phyloP scores from a whole-genome alignment of 2,888 invertebrate species.

The Galerucella pusilla region DNA sequence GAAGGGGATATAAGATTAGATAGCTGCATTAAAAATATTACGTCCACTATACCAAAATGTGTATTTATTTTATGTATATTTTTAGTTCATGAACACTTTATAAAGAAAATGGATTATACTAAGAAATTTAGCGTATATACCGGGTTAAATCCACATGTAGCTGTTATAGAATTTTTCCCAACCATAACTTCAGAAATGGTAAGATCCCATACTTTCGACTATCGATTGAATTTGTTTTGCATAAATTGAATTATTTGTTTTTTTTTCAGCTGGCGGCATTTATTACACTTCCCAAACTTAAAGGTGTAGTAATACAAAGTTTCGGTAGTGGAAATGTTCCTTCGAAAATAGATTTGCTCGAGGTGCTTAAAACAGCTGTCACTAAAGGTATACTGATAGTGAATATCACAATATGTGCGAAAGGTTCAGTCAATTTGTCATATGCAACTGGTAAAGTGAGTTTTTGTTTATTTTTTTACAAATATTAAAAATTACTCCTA shows the following conservation, averaged over 20 bases:
- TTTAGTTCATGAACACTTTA: slow-evolving; percentile 47
- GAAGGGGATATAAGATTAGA: too few relatives aligned
- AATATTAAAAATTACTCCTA: too few relatives aligned
- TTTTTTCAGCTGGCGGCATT: slow-evolving; percentile 71
- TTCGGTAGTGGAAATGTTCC: slow-evolving; percentile 97
- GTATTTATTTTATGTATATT: slow-evolving; percentile 14
- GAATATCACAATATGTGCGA: slow-evolving; percentile 91
- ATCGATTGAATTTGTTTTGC: not conserved
- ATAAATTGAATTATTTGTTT: not conserved
- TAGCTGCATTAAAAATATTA: too few relatives aligned
- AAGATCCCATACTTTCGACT: slow-evolving; percentile 33
- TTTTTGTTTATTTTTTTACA: slow-evolving; percentile 6
- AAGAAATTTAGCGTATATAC: slow-evolving; percentile 69
- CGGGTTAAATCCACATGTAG: slow-evolving; percentile 84
- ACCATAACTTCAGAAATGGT: slow-evolving; percentile 84
- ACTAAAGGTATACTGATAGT: slow-evolving; percentile 85
- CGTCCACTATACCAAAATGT: too few relatives aligned
- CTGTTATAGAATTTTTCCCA: slow-evolving; percentile 88
- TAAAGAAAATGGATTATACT: slow-evolving; percentile 34
- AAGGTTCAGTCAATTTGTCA: slow-evolving; percentile 79
- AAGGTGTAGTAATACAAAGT: slow-evolving; percentile 89
- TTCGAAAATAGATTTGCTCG: slow-evolving; percentile 81
- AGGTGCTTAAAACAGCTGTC: slow-evolving; percentile 77
- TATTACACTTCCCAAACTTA: slow-evolving; percentile 73
- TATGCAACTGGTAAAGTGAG: slow-evolving; percentile 87